These are phyloP conservation scores for Malurus elegans DNA, from an alignment of 2,113 vertebrate species.

Conservation along the genomic window DNA sequence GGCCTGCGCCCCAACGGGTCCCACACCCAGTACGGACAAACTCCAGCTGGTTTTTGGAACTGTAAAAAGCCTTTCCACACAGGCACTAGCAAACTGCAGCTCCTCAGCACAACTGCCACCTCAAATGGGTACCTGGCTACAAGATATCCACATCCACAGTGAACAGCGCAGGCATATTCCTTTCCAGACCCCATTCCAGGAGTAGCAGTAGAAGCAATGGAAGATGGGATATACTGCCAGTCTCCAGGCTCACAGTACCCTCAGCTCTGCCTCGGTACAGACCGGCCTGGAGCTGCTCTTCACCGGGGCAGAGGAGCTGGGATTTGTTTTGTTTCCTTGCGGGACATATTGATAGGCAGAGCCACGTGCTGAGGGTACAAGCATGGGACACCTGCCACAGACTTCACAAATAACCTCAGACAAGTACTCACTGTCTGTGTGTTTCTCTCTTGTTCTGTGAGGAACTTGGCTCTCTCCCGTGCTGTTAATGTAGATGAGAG, in stretches of 20 bases:
- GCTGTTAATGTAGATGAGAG: neutral
- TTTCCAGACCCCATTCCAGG: neutral
- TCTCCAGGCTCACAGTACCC: neutral
- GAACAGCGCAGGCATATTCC: rapidly evolving
- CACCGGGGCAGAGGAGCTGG: neutral
- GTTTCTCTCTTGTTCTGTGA: neutral
- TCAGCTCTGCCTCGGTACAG: neutral
- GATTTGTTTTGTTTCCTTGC: neutral
- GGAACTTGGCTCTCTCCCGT: neutral
- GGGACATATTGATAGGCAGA: neutral
- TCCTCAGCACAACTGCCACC: neutral
- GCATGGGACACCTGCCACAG: neutral
- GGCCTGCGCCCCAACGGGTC: neutral
- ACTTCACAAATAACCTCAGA: neutral
- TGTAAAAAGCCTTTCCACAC: neutral
- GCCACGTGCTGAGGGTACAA: neutral
- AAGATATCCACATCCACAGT: neutral
- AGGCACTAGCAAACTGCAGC: neutral
- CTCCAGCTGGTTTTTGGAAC: neutral
- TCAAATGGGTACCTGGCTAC: neutral
- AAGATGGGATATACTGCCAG: neutral
- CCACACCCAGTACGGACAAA: neutral
- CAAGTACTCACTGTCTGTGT: neutral
- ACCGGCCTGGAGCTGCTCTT: neutral
- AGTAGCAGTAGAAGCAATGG: neutral